Evolutionary conservation across 2,113 vertebrate genomes (phyloP).

Genomic region (sheep (Ovis aries)): DNA sequence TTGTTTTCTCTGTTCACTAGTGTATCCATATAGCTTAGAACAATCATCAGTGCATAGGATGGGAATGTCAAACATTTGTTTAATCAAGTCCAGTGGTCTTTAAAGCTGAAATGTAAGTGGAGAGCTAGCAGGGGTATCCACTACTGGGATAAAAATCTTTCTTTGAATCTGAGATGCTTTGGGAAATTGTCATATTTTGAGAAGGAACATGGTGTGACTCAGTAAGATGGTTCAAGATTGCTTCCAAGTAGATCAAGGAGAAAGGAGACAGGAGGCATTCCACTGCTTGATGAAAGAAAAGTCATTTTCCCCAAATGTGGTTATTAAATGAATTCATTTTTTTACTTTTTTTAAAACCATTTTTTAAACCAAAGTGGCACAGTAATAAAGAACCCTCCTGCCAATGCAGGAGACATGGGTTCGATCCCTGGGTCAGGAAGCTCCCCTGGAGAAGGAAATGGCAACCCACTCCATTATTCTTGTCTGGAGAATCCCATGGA

Average conservation of each 20-base stretch:
- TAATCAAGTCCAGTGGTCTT: not conserved
- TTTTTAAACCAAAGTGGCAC: not conserved
- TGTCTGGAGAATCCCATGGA: not conserved
- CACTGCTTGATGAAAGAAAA: not conserved
- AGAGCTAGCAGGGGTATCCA: not conserved
- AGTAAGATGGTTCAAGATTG: not conserved
- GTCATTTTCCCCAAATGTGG: not conserved
- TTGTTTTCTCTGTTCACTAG: not conserved
- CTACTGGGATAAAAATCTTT: not conserved
- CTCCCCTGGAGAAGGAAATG: not conserved
- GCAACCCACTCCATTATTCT: not conserved
- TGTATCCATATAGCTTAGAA: not conserved
- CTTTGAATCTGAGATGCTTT: not conserved
- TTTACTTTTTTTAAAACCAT: not conserved
- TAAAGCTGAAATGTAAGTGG: not conserved
- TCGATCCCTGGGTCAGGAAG: not conserved
- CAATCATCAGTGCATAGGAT: not conserved
- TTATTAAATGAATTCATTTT: not conserved
- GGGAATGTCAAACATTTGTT: not conserved
- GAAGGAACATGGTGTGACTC: not conserved
- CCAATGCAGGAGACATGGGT: not conserved
- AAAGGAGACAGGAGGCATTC: not conserved
- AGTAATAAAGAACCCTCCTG: not conserved
- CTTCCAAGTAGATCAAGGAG: not conserved
- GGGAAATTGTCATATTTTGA: not conserved